Base-by-base conservation (phyloP, 2,888 invertebrate species). In the Endotricha flammealis region DNA sequence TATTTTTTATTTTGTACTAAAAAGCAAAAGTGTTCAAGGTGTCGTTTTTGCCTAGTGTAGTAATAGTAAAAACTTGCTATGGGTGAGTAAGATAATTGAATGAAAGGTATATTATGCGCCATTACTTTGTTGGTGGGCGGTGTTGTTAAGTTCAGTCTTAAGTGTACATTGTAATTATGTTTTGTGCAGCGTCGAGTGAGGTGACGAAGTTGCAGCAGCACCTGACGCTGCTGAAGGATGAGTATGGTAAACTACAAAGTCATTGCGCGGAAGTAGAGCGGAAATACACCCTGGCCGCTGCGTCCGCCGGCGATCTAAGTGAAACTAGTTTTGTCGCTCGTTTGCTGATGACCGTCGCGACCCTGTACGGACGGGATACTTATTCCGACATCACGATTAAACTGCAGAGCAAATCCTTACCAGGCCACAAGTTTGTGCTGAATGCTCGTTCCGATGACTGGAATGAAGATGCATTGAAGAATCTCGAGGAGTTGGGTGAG, bases 401-500 rank as follows among this genome's bases (percentile, higher is more conserved):
- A 65, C 83, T 97, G 12, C 89, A 90, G 48, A 91, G 90, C 56
- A 90, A 90, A 62, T 87, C 89, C 23, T 88, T 95, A 64, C 92
- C 92, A 2, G 97, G 93, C 1, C 98, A 98, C 73, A 95, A 95
- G 74, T 93, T 98, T 82, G 93, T 98, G 6, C 79, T 98, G 10
- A 92, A 92, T 60, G 95, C 97, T 16, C 89, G 97, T 12, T 95
- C 95, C 32, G 93, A 94, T 70, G 90, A 91, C 59, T 98, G 97
- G 95, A 93, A 91, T 56, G 92, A 93, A 55, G 89, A 91, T 22
- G 89, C 92, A 10, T 76, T 97, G 25, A 88, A 88, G 35, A 85
- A 91, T 55, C 88, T 90, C 9, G 81, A 90, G 12, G 90, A 91
- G 68, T 81, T 98, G 55, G 92, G 91, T 91, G 77, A 63, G 53